Base-by-base conservation (phyloP, 1,140 invertebrate species). In the Marisa cornuarietis region DNA sequence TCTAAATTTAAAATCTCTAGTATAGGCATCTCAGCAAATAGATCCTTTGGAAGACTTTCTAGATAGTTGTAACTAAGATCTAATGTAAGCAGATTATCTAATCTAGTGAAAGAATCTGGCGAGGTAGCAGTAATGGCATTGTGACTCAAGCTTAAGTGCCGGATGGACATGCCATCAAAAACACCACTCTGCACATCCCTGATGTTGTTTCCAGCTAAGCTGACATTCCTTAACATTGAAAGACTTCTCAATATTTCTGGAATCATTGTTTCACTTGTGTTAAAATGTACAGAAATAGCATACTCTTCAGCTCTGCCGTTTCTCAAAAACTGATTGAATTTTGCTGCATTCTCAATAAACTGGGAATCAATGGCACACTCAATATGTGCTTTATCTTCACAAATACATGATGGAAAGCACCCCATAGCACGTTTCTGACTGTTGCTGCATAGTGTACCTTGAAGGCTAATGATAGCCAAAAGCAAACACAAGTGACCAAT, bases 61-160 rank as follows among this genome's bases (percentile, higher is more conserved):
- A 89, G 78, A 16, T 79, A 71, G 76, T 89, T 89, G 42, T 78
- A 79, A 52, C 81, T 79, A 0, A 89, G 71, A 71, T 85, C 82
- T 72, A 89, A 80, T 22, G 63, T 62, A 71, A 52, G 20, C 18
- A 89, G 74, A 81, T 83, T 79, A 26, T 54, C 10, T 63, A 88
- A 62, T 71, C 76, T 65, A 24, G 75, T n/a, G 74, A 89, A 88
- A 52, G 81, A 68, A 14, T 80, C 61, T 65, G 69, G 54, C 8
- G 78, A 62, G 18, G 84, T 62, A 24, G 11, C 63, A 16, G 42
- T 22, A 11, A 88, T 71, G 8, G 79, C 62, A 79, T 88, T 88
- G 69, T 80, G 20, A 76, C 84, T 84, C 13, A 88, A 76, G 76
- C 85, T 81, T 42, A 88, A 71, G 16, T 65, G 72, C 6, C 16